These are phyloP conservation scores for Silurus asotus DNA, from an alignment of 2,113 vertebrate species.

Conservation along the genomic window DNA sequence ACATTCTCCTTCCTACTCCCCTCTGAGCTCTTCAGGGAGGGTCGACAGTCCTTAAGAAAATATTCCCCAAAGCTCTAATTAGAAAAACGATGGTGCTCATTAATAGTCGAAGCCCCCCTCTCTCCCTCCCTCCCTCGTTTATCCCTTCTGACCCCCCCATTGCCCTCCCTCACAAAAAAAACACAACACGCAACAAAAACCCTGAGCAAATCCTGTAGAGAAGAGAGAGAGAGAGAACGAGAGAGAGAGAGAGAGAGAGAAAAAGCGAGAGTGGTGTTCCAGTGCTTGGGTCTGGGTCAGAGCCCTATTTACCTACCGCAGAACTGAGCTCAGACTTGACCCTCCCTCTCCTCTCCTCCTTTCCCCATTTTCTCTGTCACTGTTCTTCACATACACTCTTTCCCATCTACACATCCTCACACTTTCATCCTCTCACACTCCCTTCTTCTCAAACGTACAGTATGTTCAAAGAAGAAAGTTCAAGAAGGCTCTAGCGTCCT, in stretches of 20 bases:
- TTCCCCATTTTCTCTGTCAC: slow-evolving; percentile 5
- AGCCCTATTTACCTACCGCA: slow-evolving; percentile 80
- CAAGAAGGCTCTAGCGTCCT: neutral
- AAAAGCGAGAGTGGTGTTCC: slow-evolving; percentile 61
- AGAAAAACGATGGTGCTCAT: slow-evolving; percentile 78
- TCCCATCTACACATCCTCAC: neutral
- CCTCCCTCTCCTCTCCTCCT: slow-evolving; percentile 48
- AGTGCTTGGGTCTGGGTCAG: slow-evolving; percentile 67
- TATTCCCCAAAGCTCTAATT: slow-evolving; percentile 82
- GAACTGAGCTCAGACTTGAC: slow-evolving; percentile 65
- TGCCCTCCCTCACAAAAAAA: slow-evolving; percentile 42
- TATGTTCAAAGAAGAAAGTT: too few relatives aligned
- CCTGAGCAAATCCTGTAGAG: slow-evolving; percentile 73
- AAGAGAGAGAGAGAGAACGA: neutral
- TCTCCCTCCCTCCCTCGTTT: neutral
- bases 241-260: neutral
- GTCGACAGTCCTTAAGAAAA: slow-evolving; percentile 74
- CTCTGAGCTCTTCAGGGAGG: slow-evolving; percentile 70
- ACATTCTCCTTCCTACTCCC: slow-evolving; percentile 40
- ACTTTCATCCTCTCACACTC: neutral
- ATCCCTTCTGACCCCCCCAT: slow-evolving; percentile 17
- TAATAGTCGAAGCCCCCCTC: slow-evolving; percentile 67
- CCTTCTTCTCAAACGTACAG: too few relatives aligned
- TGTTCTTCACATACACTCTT: neutral
- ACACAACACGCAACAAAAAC: slow-evolving; percentile 48